Evolutionary conservation across 2,888 invertebrate genomes (phyloP), one percentile per base, ranked within the genome.

Genomic region (Scaptomyza caliginosa): DNA sequence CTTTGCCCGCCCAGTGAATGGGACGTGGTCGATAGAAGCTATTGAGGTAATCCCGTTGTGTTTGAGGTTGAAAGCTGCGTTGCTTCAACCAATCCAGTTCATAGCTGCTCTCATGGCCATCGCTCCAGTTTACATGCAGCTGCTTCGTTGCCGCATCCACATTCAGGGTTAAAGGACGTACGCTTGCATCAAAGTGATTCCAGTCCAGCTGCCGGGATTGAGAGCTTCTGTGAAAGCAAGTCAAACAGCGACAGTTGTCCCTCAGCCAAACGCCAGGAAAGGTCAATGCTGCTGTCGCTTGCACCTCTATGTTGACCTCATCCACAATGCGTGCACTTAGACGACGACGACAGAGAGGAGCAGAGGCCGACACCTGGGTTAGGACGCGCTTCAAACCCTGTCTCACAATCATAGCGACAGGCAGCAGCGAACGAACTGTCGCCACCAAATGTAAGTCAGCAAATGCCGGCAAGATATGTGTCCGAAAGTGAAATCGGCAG

Each of bases 191-290:
- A 75, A 95, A 94, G 54, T 91, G 90, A 68, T 92, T 92, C 93
- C 94, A 94, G 75, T 94, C 92, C 11, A 94, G 90, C 23, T 93
- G 93, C 30, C 95, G 91, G 54, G 95, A 95, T 85, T 93, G 92
- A 0, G 95, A 94, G 6, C 92, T 91, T 21, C 86, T 80, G 78
- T 95, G 94, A 84, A 94, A 95, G 82, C 96, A 96, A 39, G 92
- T 81, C 17, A 93, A 88, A 77, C 96, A 96, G 70, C 93, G 94
- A 79, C 96, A 96, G 86, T 95, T 95, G 88, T 96, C 96, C 70
- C 96, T 91, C 46, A 96, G 90, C 95, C 95, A 96, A 23, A 95
- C 93, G 62, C 92, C 92, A 0, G 96, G 95, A 85, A 93, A 95
- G 66, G 92, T 89, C 17, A 93, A 67, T 0, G 10, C 7, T 8